Conservation (phyloP, 2,113 vertebrate species). For the Helogale parvula region DNA sequence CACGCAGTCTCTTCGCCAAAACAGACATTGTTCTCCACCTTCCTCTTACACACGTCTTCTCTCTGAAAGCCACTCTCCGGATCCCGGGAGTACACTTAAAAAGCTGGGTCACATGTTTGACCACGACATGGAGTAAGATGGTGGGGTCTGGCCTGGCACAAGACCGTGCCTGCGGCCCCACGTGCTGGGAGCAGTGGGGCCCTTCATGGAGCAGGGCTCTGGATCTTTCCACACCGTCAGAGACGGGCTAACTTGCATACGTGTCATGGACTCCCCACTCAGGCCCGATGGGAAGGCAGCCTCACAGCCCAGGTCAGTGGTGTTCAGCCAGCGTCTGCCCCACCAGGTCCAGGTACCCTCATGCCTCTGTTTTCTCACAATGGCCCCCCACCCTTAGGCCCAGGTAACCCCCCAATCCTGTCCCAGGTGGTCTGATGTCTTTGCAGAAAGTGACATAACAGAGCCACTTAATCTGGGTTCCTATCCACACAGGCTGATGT, state of each 20-base stretch:
- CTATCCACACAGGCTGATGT: rapidly evolving
- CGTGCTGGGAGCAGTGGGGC: neutral
- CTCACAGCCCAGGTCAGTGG: neutral
- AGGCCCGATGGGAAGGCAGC: rapidly evolving
- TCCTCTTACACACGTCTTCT: neutral
- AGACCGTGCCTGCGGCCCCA: neutral
- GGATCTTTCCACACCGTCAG: neutral
- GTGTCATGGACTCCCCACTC: rapidly evolving
- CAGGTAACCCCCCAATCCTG: neutral
- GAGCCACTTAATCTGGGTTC: neutral
- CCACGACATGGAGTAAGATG: neutral
- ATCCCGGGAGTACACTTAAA: neutral
- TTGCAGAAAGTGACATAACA: neutral
- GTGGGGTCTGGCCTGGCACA: rapidly evolving
- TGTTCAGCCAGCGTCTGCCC: too few relatives aligned
- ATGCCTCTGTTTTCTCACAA: neutral
- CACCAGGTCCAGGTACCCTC: too few relatives aligned
- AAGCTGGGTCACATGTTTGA: slow-evolving; percentile 14
- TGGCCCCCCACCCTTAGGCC: neutral
- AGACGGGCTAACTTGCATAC: rapidly evolving
- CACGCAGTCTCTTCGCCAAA: slow-evolving; percentile 16
- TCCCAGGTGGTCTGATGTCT: neutral
- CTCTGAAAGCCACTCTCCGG: slow-evolving; percentile 1
- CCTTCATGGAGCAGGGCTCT: rapidly evolving
- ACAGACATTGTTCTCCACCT: neutral